Conservation (phyloP, 2,888 invertebrate genomes). For the Hemaris fuciformis region DNA sequence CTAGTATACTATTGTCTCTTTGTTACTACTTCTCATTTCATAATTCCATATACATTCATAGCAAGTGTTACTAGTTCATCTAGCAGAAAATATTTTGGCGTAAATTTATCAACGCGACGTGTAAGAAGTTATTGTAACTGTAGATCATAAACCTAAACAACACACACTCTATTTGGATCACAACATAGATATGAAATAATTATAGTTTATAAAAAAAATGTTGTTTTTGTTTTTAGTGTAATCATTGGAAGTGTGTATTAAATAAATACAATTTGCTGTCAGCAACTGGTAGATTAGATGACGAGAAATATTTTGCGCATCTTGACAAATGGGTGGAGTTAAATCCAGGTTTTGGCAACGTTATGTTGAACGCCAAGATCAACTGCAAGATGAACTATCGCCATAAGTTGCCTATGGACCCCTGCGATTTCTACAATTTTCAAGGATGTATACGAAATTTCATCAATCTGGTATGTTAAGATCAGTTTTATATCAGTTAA, state of each 20-base stretch:
- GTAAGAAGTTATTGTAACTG: too few relatives aligned
- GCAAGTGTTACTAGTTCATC: too few relatives aligned
- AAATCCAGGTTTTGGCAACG: conserved; percentile 46
- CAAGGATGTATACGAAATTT: conserved; percentile 50
- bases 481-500: too few relatives aligned
- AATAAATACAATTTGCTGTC: conserved; percentile 45
- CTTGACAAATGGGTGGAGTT: conserved; percentile 55
- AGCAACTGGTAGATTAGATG: conserved; percentile 30
- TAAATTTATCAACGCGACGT: too few relatives aligned
- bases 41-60: too few relatives aligned
- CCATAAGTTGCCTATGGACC: conserved; percentile 37
- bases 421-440: conserved; percentile 43
- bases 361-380: conserved; percentile 44
- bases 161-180: too few relatives aligned
- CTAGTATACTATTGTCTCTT: too few relatives aligned
- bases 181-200: too few relatives aligned
- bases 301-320: conserved; percentile 50
- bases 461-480: conserved; percentile 45
- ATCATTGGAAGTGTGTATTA: conserved; percentile 53
- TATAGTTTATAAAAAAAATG: too few relatives aligned
- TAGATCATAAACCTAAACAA: too few relatives aligned
- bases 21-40: too few relatives aligned
- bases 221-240: conserved; percentile 42
- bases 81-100: too few relatives aligned
- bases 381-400: conserved; percentile 41